A percentile compares a stretch with the other conserved stretches of the same genome.
Conservation (phyloP, 2,888 invertebrate species). For the Aleiodes leptofemur region DNA sequence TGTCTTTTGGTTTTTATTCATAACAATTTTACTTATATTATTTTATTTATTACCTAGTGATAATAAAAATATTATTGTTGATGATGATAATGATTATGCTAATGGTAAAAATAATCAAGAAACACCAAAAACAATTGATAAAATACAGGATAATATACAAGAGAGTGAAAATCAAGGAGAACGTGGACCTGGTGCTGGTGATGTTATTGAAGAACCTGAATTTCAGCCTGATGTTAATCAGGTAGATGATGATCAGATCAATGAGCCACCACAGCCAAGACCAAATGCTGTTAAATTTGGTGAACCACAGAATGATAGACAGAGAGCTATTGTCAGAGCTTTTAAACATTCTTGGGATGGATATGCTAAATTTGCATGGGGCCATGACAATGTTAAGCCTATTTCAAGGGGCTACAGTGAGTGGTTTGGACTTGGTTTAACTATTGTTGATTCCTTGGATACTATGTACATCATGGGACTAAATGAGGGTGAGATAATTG, state of each 20-base stretch:
- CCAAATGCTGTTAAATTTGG: slow-evolving; percentile 66
- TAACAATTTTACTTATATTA: slow-evolving; percentile 79
- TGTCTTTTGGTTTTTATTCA: slow-evolving; percentile 81
- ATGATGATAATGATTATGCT: slow-evolving; percentile 68
- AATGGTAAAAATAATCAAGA: slow-evolving; percentile 61
- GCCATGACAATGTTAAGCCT: slow-evolving; percentile 96
- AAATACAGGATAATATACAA: slow-evolving; percentile 1
- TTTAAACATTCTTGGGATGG: slow-evolving; percentile 96
- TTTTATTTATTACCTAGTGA: slow-evolving; percentile 80
- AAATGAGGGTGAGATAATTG: slow-evolving; percentile 81
- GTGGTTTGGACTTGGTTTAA: slow-evolving; percentile 98
- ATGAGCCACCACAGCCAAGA: slow-evolving; percentile 71
- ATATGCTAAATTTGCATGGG: slow-evolving; percentile 97
- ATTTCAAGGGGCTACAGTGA: slow-evolving; percentile 89
- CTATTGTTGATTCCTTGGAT: slow-evolving; percentile 95
- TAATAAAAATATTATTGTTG: slow-evolving; percentile 65
- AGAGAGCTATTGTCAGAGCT: slow-evolving; percentile 90
- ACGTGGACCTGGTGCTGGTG: slow-evolving; percentile 63
- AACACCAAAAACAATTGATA: slow-evolving; percentile 60
- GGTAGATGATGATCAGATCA: slow-evolving; percentile 71
- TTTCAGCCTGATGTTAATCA: slow-evolving; percentile 72
- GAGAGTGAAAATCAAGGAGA: slow-evolving; percentile 27
- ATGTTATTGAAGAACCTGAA: slow-evolving; percentile 76
- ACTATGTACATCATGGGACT: slow-evolving; percentile 98
- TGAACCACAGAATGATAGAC: slow-evolving; percentile 86